phyloP scores from a whole-genome alignment of 2,797 vertebrate genomes.

The Cyclopterus lumpus region DNA sequence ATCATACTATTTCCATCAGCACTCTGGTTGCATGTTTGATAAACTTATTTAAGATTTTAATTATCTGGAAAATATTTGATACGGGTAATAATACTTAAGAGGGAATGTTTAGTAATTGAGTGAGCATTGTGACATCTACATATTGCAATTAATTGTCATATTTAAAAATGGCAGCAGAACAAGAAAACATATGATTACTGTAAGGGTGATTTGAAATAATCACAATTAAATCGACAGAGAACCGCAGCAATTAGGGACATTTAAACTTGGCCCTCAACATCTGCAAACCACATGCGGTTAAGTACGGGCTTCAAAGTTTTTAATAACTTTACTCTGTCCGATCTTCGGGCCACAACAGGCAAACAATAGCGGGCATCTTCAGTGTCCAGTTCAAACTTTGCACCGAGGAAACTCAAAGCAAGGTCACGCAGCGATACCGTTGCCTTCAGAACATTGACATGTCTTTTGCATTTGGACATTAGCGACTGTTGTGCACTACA shows the following conservation, averaged over 20 bases:
- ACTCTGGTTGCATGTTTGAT: background rate
- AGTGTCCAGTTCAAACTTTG: background rate
- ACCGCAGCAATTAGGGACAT: background rate
- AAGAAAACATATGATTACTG: background rate
- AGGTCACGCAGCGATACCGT: constrained; percentile 8
- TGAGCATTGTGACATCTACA: background rate
- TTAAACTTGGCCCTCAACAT: background rate
- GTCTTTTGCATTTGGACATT: background rate
- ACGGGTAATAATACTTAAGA: background rate
- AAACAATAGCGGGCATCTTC: background rate
- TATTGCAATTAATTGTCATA: background rate
- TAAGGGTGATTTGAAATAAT: background rate
- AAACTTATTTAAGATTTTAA: background rate
- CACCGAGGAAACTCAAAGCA: constrained; percentile 21
- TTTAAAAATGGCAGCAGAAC: background rate
- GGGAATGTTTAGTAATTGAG: background rate
- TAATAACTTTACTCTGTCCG: background rate
- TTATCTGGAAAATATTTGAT: background rate
- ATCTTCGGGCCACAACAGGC: background rate
- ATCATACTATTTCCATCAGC: background rate
- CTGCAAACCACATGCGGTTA: background rate
- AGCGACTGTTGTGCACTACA: background rate
- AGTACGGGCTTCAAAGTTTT: background rate
- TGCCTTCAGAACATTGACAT: background rate
- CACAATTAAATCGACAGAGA: background rate